Percentiles rank a stretch among this genome's conserved stretches.
Evolutionary conservation across 1,140 invertebrate genomes (phyloP).

Genomic region (Leptinotarsa undecemlineata): DNA sequence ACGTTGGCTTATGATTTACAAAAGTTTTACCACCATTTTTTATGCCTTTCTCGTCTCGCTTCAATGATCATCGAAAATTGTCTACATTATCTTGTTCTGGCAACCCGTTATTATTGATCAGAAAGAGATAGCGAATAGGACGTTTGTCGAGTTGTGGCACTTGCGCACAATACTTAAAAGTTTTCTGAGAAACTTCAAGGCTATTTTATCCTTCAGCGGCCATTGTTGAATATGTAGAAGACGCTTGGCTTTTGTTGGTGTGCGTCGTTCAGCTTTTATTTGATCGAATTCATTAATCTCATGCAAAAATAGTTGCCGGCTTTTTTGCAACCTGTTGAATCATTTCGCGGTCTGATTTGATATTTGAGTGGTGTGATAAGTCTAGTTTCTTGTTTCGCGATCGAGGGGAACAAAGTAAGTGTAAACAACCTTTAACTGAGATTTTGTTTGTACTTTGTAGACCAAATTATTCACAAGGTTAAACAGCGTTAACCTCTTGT

Average conservation of each 20-base stretch:
- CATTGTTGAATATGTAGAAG: constrained; percentile 53
- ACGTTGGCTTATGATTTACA: constrained; percentile 32
- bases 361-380: constrained; percentile 19
- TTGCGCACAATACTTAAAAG: constrained; percentile 51
- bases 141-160: constrained; percentile 30
- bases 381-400: constrained; percentile 27
- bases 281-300: constrained; percentile 13
- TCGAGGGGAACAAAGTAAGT: constrained; percentile 33
- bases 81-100: constrained; percentile 13
- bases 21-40: constrained; percentile 48
- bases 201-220: constrained; percentile 52
- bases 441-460: constrained; percentile 40
- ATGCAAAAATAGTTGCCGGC: constrained; percentile 34
- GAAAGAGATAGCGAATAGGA: constrained; percentile 28
- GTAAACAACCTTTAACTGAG: constrained; percentile 41
- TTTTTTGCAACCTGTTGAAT: constrained; percentile 43
- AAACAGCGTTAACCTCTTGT: constrained; percentile 37
- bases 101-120: background rate
- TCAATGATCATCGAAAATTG: constrained; percentile 27
- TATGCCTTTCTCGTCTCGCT: constrained; percentile 42
- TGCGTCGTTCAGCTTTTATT: constrained; percentile 29
- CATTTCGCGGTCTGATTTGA: constrained; percentile 15
- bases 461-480: constrained; percentile 37
- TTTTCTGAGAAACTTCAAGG: constrained; percentile 55
- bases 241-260: constrained; percentile 49